These are phyloP conservation scores for Cyprinodon diabolis DNA, from an alignment of 2,797 vertebrate genomes.

Conservation along the genomic window DNA sequence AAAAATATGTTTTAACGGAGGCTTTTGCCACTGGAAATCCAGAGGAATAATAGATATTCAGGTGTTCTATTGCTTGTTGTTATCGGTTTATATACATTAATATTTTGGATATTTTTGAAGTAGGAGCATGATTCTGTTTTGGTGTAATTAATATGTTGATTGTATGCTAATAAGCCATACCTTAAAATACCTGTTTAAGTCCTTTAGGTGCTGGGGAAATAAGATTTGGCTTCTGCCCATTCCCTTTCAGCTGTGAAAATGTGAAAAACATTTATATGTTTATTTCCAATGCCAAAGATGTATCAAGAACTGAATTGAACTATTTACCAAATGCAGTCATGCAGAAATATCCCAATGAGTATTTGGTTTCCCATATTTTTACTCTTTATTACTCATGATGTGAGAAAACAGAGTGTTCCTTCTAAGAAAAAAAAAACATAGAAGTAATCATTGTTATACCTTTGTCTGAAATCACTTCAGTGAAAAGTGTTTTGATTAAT, in stretches of 20 bases:
- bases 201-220: no score
- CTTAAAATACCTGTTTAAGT: neutral
- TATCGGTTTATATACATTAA: neutral
- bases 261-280: no score
- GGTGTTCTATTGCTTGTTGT: neutral
- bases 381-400: neutral
- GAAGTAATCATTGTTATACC: neutral
- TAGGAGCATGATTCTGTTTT: neutral
- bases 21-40: neutral
- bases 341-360: neutral
- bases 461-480: neutral
- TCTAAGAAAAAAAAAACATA: neutral
- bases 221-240: no score
- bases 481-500: neutral
- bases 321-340: neutral
- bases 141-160: neutral
- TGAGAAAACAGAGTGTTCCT: neutral
- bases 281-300: no score
- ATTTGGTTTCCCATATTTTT: neutral
- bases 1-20: neutral
- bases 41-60: neutral
- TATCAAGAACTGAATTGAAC: neutral
- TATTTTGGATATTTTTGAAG: neutral
- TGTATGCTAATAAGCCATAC: slow-evolving; percentile 3
- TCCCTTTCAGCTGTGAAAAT: no score